These are phyloP conservation scores for Drosophila tsacasi DNA, from an alignment of 1,140 invertebrate genomes.

Conservation along the genomic window DNA sequence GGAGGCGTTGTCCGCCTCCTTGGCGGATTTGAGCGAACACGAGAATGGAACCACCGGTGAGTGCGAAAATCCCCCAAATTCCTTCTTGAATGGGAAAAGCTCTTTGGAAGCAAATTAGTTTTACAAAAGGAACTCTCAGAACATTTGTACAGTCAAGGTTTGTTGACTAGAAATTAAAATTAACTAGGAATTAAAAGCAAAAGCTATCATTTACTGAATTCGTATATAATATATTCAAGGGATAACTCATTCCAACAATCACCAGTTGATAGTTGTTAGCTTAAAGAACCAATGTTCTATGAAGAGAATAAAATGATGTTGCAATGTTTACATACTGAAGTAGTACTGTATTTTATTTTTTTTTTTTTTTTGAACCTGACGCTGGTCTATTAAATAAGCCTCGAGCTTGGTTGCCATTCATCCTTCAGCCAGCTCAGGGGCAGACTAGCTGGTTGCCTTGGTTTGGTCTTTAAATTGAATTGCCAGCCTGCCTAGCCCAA, in stretches of 20 bases:
- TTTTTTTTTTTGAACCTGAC: not conserved
- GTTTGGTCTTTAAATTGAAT: slow-evolving; percentile 63
- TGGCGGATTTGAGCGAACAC: slow-evolving; percentile 64
- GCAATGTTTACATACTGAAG: not conserved
- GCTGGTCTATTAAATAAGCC: slow-evolving; percentile 23
- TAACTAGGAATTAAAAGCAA: too few relatives aligned
- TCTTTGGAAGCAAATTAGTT: slow-evolving; percentile 65
- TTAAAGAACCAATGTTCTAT: not conserved
- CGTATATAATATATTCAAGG: not conserved
- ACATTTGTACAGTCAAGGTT: slow-evolving; percentile 4
- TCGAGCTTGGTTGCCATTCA: slow-evolving; percentile 12
- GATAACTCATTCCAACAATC: not conserved
- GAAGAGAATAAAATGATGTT: not conserved
- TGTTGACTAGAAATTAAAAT: not conserved
- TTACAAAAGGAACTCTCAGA: slow-evolving; percentile 24
- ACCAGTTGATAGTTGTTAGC: not conserved
- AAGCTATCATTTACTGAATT: not conserved
- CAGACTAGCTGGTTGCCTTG: slow-evolving; percentile 40
- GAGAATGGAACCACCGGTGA: slow-evolving; percentile 80
- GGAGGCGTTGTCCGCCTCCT: slow-evolving; percentile 59
- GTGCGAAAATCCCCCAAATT: slow-evolving; percentile 48
- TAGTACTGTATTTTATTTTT: not conserved
- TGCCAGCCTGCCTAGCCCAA: slow-evolving; percentile 22
- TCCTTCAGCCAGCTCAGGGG: slow-evolving; percentile 28
- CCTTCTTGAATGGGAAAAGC: slow-evolving; percentile 20